Base-by-base conservation (phyloP, 2,888 invertebrate genomes). In the Phyllotreta striolata region DNA sequence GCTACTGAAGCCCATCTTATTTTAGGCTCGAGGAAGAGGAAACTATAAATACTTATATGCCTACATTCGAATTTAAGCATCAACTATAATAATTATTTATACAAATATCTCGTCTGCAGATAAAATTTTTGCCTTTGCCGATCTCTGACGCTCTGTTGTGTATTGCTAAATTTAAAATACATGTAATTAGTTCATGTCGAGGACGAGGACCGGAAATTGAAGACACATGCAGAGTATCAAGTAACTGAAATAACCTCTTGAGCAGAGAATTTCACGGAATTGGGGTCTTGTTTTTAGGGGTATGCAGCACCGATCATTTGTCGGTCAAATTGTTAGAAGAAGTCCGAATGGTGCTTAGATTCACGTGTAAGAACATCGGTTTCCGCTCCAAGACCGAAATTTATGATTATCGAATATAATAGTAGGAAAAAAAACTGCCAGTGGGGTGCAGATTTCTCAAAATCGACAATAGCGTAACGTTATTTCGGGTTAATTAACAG, bases 181-280 rank as follows among this genome's bases (percentile, higher is more conserved):
- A 24, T 24, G 44, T 49, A 47, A 65, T 65, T 62, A 57, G 43
- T 64, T 41, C 37, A 40, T 44, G 62, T 62, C 65, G 49, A 62
- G 47, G 54, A 62, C 65, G 51, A 62, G 47, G 54, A 62, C 65
- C 62, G 65, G 65, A 65, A 62, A 65, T 65, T 55, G 62, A 49
- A 41, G 65, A 54, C 65, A 65, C 55, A 62, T 65, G 65, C 65
- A 65, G 62, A 65, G 64, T 64, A 64, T 64, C 64, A 43, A 55
- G 58, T 65, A 65, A 64, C 64, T 64, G 61, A 52, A 64, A 52
- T 52, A 61, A 63, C 63, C 55, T 49, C 55, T 47, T 37, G n/a
- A 52, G 10, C 9, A 38, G 40, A 34, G 59, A 47, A 65, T 58
- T 65, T 65, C 65, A 58, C 58, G 55, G 65, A 65, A 64, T 39